Base-by-base conservation (phyloP, 2,797 vertebrate species). In the Silurus lanzhouensis region DNA sequence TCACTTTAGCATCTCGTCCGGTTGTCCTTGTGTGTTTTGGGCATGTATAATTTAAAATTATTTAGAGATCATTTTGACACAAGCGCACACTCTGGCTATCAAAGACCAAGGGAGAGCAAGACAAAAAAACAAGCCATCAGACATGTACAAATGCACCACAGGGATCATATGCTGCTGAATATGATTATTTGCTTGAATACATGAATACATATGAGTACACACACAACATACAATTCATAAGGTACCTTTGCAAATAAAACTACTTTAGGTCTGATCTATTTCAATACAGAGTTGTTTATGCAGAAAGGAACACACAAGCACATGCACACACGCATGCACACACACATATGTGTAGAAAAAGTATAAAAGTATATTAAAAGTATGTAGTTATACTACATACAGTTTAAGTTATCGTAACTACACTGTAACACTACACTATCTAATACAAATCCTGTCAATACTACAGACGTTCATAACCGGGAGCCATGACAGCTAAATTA, bases 191-290 rank as follows among this genome's bases (percentile, higher is more conserved):
- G 8, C 19, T n/a, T 68, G 71, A 86, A 61, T 52, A 68, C 25
- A 55, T 55, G 48, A 25, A 75, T 25, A 8, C 52, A 75, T 48
- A 85, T 58, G 5, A 12, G 19, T 38, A 44, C 17, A 84, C 12
- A 44, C 70, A 85, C 48, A 81, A 10, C 52, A 55, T 46, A 60
- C n/a, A n/a, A 46, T 20, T 66, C 14, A 60, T 38, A 66, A 72
- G 64, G 71, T 57, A 25, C 70, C 25, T 81, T 83, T 61, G 22
- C 44, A 74, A 75, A 27, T 64, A 83, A 75, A 22, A 75, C 44
- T 83, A 55, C 4, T 72, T 13, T 1, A 63, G 44, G 27, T 76
- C 82, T 48, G 31, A 71, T 20, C 17, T 70, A 44, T 20, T 70
- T 17, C 0, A 7, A 38, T 44, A 44, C 20, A 52, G 44, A 72